Evolutionary conservation across 1,140 invertebrate species (phyloP), one percentile per base, ranked within the genome.

Genomic region (Diachasma alloeum): DNA sequence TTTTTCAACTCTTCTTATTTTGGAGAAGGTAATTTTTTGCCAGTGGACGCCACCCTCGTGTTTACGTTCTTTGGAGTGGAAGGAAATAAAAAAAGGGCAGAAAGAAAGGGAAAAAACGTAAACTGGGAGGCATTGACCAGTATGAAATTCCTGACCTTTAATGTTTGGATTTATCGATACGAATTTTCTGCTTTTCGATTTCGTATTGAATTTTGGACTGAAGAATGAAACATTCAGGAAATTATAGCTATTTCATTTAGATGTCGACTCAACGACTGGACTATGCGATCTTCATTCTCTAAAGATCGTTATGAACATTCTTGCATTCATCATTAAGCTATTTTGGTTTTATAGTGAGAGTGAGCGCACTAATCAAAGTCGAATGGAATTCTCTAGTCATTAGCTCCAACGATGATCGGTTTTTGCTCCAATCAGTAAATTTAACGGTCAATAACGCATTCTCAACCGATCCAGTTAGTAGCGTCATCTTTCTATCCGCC

Each of bases 1-100:
- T 68, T 39, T 68, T 17, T 68, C 17, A 39, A 37, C 31, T 37
- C 31, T 39, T 68, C 36, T n/a, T 15, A 39, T 68, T 68, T 37
- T 68, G 36, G n/a, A 39, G 31, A 9, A 39, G 0, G 36, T 68
- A 68, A 4, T 39, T 68, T 68, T 68, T 37, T 39, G 15, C 36
- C 31, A 68, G 36, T 68, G 26, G 66, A 31, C 66, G 66, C 66
- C 36, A 68, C 66, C 37, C 15, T 68, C 66, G 66, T 68, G 66
- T 68, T 68, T 68, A 68, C 66, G 66, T 68, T 31, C 36, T 68
- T 68, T 46, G 11, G 17, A 75, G 66, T 69, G 17, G 26, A 44
- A 66, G 67, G 44, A 46, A 36, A 66, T 0, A 63, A 31, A 68
- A n/a, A n/a, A n/a, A n/a, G n/a, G n/a, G n/a, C n/a, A n/a, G n/a